Evolutionary conservation across 2,797 vertebrate genomes (phyloP).

Genomic region (Chaetophractus vellerosus): DNA sequence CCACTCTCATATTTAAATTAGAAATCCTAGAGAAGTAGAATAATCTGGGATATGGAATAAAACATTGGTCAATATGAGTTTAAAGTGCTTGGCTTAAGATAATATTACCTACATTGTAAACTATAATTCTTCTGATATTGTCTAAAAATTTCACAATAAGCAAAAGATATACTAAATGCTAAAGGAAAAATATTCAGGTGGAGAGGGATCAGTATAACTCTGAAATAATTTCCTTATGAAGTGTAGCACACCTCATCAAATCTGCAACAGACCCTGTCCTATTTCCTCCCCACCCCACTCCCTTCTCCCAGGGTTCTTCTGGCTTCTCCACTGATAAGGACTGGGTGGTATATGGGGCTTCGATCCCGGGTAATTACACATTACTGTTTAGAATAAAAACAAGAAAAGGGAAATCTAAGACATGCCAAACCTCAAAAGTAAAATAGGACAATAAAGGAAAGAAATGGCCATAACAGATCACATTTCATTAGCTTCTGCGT

Average conservation of each 20-base stretch:
- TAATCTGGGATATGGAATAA: conserved; percentile 61
- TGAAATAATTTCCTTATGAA: conserved; percentile 50
- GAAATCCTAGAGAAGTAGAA: conserved; percentile 48
- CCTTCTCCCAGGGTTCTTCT: conserved; percentile 19
- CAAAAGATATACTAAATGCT: conserved; percentile 65
- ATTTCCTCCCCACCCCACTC: not conserved
- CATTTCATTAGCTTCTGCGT: not conserved
- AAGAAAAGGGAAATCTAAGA: conserved; percentile 30
- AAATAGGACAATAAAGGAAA: conserved; percentile 54
- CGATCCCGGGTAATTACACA: not conserved
- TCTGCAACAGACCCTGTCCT: not conserved
- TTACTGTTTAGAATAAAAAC: not conserved
- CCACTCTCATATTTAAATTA: conserved; percentile 63
- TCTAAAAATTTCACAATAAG: conserved; percentile 64
- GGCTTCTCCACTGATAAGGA: not conserved
- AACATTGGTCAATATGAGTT: conserved; percentile 44
- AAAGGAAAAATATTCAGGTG: conserved; percentile 63
- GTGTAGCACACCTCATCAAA: conserved; percentile 17
- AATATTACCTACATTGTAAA: not conserved
- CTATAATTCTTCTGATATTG: conserved; percentile 41
- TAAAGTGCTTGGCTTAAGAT: conserved; percentile 61
- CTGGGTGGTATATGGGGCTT: not conserved
- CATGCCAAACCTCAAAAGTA: conserved; percentile 40
- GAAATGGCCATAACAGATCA: not conserved
- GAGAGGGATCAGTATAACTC: not conserved